Percentiles rank a stretch among this genome's conserved stretches.
These are phyloP conservation scores for Aquatica leii DNA, from an alignment of 2,888 invertebrate genomes.

Conservation along the genomic window DNA sequence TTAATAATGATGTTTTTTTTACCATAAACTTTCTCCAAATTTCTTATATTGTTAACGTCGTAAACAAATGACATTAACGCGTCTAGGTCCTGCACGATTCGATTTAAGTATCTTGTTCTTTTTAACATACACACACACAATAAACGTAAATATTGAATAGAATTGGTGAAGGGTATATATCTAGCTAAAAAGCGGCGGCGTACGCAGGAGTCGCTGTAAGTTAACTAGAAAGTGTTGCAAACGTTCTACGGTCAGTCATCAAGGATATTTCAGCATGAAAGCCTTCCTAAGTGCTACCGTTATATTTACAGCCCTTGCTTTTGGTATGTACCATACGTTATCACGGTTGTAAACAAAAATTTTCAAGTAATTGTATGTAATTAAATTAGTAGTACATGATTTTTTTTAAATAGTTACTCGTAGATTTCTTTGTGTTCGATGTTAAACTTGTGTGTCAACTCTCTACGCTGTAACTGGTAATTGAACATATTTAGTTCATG, in stretches of 20 bases:
- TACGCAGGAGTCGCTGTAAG: slow-evolving; percentile 38
- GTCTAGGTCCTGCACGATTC: too few relatives aligned
- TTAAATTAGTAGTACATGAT: slow-evolving; percentile 9
- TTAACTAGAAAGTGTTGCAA: slow-evolving; percentile 53
- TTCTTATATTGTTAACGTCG: not conserved
- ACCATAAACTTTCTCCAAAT: slow-evolving; percentile 18
- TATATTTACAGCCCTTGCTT: slow-evolving; percentile 47
- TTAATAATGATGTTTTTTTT: slow-evolving; percentile 9
- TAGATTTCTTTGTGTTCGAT: slow-evolving; percentile 17
- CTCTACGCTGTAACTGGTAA: slow-evolving; percentile 22
- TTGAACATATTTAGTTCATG: slow-evolving; percentile 36
- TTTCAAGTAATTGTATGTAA: slow-evolving; percentile 13
- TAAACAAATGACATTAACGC: too few relatives aligned
- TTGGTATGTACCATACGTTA: slow-evolving; percentile 38
- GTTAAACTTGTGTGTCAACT: slow-evolving; percentile 26
- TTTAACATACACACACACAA: not conserved
- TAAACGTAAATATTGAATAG: slow-evolving; percentile 26
- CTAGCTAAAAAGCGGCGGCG: slow-evolving; percentile 45
- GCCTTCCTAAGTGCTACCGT: slow-evolving; percentile 51
- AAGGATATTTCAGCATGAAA: slow-evolving; percentile 57
- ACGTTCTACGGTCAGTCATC: slow-evolving; percentile 51
- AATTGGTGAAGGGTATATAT: slow-evolving; percentile 30
- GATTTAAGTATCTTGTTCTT: not conserved
- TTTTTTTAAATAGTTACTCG: slow-evolving; percentile 1
- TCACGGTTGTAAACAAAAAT: slow-evolving; percentile 8